Evolutionary conservation across 2,113 vertebrate species (phyloP).

Genomic region (Dromaius novaehollandiae): DNA sequence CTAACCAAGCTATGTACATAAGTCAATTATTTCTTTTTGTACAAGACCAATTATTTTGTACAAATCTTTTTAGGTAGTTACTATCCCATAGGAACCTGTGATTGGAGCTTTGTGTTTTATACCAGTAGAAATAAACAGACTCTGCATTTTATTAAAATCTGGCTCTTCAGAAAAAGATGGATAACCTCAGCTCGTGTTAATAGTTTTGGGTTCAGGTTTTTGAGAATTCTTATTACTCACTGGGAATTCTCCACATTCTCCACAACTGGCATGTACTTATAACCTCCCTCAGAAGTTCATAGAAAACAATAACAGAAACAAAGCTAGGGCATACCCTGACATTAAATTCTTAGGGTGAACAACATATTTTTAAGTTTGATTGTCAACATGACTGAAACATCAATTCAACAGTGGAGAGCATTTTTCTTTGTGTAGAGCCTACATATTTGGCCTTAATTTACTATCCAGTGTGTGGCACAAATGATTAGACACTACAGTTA

Average conservation of each 20-base stretch:
- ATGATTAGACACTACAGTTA: conserved; percentile 58
- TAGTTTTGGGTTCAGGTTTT: not conserved
- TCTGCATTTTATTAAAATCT: not conserved
- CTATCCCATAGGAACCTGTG: not conserved
- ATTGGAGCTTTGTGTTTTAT: not conserved
- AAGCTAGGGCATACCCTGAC: not conserved
- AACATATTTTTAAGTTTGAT: not conserved
- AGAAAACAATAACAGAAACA: not conserved
- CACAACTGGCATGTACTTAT: not conserved
- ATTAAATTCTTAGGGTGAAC: not conserved
- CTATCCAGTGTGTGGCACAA: conserved; percentile 39
- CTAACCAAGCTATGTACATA: not conserved
- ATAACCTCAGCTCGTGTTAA: not conserved
- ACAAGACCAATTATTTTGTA: not conserved
- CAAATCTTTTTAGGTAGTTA: not conserved
- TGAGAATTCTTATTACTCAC: not conserved
- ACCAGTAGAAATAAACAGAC: not conserved
- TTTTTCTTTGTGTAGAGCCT: not conserved
- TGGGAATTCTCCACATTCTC: not conserved
- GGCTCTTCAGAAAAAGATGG: not conserved
- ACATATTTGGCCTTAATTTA: conserved; percentile 44
- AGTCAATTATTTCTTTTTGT: not conserved
- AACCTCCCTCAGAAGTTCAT: not conserved
- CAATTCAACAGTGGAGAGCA: not conserved
- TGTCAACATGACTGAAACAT: not conserved